Evolutionary conservation across 2,888 invertebrate genomes (phyloP).

Genomic region (Lithophane semibrunnea): DNA sequence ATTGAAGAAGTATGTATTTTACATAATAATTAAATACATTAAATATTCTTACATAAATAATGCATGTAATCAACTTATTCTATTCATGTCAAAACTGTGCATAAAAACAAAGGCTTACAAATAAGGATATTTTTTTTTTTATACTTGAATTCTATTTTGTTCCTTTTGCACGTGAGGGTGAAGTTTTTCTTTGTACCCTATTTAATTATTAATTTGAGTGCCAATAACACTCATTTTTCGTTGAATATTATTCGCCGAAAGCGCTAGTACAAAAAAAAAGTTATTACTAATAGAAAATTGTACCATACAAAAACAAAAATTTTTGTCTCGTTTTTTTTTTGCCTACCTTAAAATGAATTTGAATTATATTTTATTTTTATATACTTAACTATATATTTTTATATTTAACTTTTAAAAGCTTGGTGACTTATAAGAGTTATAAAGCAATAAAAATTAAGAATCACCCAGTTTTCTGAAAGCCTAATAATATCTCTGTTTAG

Average conservation of each 20-base stretch:
- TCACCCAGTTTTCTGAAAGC: background rate
- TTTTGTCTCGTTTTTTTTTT: background rate
- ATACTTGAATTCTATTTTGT: background rate
- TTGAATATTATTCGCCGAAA: background rate
- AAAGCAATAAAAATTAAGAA: background rate
- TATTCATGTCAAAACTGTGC: background rate
- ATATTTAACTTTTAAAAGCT: background rate
- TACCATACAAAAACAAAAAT: background rate
- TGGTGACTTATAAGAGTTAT: background rate
- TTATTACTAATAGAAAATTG: background rate
- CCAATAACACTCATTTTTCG: background rate
- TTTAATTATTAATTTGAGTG: too few relatives aligned
- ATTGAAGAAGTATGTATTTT: slow-evolving; percentile 20
- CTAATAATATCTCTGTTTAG: too few relatives aligned
- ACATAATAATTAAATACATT: background rate
- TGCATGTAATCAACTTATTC: background rate
- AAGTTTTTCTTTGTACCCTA: background rate
- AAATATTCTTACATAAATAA: background rate
- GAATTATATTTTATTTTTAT: background rate
- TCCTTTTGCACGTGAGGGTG: background rate
- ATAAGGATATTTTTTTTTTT: background rate
- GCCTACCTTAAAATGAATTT: background rate
- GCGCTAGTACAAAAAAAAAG: background rate
- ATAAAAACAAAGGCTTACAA: background rate
- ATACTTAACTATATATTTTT: slow-evolving; percentile 9